Conservation (phyloP, 1,140 invertebrate species). For the Ctenoplectra terminalis region DNA sequence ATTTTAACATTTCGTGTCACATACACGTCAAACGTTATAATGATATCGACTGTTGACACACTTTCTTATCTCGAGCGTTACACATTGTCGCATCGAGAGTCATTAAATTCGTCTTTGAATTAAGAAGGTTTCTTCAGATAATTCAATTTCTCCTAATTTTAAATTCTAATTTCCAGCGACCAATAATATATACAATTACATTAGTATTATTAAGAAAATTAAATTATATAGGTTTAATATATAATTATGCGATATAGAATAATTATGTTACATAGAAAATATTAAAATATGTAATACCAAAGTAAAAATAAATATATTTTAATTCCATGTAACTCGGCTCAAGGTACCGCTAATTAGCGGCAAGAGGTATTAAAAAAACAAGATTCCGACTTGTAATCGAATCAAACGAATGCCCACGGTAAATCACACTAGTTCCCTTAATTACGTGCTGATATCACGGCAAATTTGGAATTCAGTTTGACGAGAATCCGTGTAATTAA, state of each 20-base stretch:
- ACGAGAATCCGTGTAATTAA: constrained; percentile 54
- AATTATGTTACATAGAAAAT: too few species aligned
- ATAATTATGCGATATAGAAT: too few species aligned
- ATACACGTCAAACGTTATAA: background rate
- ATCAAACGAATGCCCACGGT: constrained; percentile 9
- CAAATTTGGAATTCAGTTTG: constrained; percentile 54
- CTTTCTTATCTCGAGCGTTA: background rate
- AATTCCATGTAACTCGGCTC: background rate
- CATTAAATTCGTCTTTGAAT: background rate
- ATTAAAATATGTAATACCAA: background rate
- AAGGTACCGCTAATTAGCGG: background rate
- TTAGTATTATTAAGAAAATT: too few species aligned
- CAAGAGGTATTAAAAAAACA: background rate
- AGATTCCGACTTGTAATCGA: background rate
- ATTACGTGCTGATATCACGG: constrained; percentile 43
- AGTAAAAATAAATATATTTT: background rate
- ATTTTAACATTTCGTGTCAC: background rate
- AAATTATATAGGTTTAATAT: too few species aligned
- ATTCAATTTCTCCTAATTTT: too few species aligned
- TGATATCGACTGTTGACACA: constrained; percentile 20
- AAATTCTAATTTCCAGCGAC: too few species aligned
- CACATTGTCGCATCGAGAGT: background rate
- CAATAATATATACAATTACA: too few species aligned
- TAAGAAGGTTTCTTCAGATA: too few species aligned
- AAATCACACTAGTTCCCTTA: background rate